Evolutionary conservation across 2,113 vertebrate genomes (phyloP).

Genomic region (Columbina picui): DNA sequence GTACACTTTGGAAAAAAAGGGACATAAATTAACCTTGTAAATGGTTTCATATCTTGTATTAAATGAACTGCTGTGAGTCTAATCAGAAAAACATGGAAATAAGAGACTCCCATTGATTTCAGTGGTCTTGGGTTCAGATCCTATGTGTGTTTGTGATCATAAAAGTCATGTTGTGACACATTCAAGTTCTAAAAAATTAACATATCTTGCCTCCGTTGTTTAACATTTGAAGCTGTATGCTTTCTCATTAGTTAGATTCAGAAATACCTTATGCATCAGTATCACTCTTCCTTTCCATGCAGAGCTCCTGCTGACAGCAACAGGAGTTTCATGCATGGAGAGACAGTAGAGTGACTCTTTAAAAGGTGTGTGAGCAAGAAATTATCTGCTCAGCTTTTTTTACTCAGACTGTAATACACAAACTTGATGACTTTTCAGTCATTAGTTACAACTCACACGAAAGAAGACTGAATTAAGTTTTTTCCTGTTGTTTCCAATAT

Average conservation of each 20-base stretch:
- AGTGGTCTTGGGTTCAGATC: neutral
- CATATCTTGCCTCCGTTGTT: neutral
- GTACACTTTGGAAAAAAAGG: neutral
- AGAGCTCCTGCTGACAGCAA: neutral
- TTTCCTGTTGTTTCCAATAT: neutral
- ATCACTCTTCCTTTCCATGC: neutral
- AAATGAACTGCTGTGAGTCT: conserved; percentile 23
- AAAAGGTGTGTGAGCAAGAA: neutral
- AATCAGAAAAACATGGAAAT: neutral
- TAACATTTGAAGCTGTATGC: neutral
- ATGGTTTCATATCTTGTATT: neutral
- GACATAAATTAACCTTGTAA: conserved; percentile 45
- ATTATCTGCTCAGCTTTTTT: neutral
- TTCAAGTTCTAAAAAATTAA: neutral
- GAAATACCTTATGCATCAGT: neutral
- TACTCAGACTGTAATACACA: neutral
- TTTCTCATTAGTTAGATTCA: neutral
- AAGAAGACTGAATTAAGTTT: neutral
- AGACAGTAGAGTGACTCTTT: neutral
- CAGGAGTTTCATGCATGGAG: neutral
- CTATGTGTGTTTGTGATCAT: neutral
- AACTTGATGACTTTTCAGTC: neutral
- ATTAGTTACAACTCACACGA: neutral
- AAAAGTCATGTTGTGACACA: neutral
- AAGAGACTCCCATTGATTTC: conserved; percentile 7